Evolutionary conservation across 1,140 invertebrate species (phyloP), one percentile per base, ranked within the genome.

Genomic region (Listronotus bonariensis): DNA sequence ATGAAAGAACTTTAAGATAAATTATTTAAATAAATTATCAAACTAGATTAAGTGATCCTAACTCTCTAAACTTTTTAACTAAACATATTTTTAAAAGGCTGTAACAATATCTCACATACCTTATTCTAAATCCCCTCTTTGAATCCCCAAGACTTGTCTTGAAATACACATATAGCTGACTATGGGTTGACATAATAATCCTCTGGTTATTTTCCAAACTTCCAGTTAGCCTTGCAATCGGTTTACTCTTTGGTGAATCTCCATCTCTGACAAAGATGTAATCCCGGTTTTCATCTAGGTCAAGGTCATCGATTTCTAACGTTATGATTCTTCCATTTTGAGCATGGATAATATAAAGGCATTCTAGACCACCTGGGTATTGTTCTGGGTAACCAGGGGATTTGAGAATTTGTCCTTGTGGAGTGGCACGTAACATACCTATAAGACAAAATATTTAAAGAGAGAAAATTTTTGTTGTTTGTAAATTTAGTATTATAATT

Each of bases 281-380:
- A 80, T 97, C 95, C 65, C 92, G 85, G 55, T 89, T 88, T 71
- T 87, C 86, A 76, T 92, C 92, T 67, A 97, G 81, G 75, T 96
- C 93, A 71, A 97, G 83, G 77, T 96, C 93, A 72, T 96, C 90
- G 64, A 97, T 88, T 83, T 95, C 92, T 17, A 96, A 80, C 9
- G 92, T 94, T 40, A 96, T 89, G 65, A 95, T 92, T 77, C 91
- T 87, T 40, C 92, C 92, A 12, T 89, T 85, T 76, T 95, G 92
- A 3, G 95, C 92, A 73, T 92, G 89, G 54, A 98, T 88, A 8
- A 93, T 89, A 79, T 96, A 97, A 15, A 97, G 84, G 72, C 96
- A 98, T 81, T 98, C 96, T 36, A 97, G 81, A 12, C 95, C 95
- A 53, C 95, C 95, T 2, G 95, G 94, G 82, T 97, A 97, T 72